phyloP scores from a whole-genome alignment of 1,140 invertebrate genomes.

The Oryctes rhinoceros region DNA sequence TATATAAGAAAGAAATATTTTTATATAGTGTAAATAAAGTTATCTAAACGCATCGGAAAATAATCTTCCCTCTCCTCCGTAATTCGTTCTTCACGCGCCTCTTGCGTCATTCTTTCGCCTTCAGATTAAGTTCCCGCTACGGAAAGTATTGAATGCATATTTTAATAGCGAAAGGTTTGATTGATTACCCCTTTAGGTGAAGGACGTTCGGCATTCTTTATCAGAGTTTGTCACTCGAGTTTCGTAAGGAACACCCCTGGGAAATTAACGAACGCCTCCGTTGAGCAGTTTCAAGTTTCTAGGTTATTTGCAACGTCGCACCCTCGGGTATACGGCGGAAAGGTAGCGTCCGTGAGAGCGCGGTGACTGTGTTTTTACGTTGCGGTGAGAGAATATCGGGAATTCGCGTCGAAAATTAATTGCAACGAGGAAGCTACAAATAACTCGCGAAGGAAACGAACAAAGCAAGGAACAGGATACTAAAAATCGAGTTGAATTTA shows the following conservation, averaged over 20 bases:
- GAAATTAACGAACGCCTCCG: neutral
- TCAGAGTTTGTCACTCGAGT: neutral
- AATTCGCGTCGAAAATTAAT: no score
- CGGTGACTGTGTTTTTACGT: neutral
- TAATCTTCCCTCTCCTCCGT: no score
- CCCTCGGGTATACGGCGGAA: neutral
- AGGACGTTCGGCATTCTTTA: neutral
- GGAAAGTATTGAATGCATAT: no score
- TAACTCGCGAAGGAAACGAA: no score
- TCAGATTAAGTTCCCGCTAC: neutral
- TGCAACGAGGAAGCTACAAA: no score
- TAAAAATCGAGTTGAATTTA: no score
- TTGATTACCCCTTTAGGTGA: neutral
- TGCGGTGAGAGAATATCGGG: no score
- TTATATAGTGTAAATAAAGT: conserved; percentile 24
- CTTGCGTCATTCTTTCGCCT: neutral
- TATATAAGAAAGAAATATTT: conserved; percentile 29
- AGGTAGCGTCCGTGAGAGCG: neutral
- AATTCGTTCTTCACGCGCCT: no score
- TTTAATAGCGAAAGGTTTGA: neutral
- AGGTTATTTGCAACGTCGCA: neutral
- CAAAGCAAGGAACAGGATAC: no score
- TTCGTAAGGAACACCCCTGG: conserved; percentile 3
- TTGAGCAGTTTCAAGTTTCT: neutral
- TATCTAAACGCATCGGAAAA: no score